A percentile compares a stretch with the other conserved stretches of the same genome.
Conservation (phyloP, 2,888 invertebrate genomes). For the Linhomoeus sp. region DNA sequence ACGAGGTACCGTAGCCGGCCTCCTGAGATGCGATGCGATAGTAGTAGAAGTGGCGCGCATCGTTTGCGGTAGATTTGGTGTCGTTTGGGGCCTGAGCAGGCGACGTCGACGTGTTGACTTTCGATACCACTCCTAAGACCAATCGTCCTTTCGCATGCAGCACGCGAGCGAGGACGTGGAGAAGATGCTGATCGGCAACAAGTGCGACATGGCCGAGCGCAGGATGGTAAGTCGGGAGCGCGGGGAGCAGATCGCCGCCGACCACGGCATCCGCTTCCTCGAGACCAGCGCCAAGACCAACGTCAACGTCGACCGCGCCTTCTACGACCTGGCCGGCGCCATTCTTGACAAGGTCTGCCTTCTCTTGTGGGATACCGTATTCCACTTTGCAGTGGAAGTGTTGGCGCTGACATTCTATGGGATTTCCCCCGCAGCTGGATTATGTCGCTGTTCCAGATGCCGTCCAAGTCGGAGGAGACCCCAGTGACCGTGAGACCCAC, state of each 20-base stretch:
- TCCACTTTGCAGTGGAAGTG: too few species aligned
- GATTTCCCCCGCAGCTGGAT: not conserved
- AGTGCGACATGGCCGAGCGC: conserved; percentile 85
- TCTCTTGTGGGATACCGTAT: too few species aligned
- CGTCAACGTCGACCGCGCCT: conserved; percentile 91
- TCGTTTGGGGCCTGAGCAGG: too few species aligned
- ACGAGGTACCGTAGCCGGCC: conserved; percentile 42
- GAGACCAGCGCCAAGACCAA: conserved; percentile 97
- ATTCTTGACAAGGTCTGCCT: conserved; percentile 19
- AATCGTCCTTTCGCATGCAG: conserved; percentile 7
- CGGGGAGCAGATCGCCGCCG: conserved; percentile 74
- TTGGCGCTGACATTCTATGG: not conserved
- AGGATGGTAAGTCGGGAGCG: conserved; percentile 81
- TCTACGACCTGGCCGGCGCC: conserved; percentile 72
- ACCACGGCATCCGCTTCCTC: conserved; percentile 96
- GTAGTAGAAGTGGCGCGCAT: not conserved
- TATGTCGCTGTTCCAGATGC: not conserved
- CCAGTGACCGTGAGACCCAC: not conserved
- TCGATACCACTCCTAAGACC: too few species aligned
- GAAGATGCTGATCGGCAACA: conserved; percentile 91
- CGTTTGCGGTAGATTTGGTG: too few species aligned
- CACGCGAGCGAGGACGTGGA: conserved; percentile 95
- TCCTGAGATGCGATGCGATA: not conserved
- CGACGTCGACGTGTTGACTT: too few species aligned
- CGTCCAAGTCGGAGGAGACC: not conserved